Conservation (phyloP, 2,888 invertebrate species). For the Subacronicta megacephala region DNA sequence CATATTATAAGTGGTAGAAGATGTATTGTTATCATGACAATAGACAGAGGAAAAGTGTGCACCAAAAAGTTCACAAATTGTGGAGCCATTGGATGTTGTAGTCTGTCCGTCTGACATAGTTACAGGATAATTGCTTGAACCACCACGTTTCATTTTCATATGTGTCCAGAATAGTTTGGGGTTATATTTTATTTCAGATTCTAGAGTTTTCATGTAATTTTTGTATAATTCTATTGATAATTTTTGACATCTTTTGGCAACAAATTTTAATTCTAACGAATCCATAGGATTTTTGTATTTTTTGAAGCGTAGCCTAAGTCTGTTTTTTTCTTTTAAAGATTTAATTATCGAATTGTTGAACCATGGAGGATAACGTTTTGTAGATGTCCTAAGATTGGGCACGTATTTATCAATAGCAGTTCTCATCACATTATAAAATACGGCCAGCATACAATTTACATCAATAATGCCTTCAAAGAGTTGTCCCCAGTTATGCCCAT, state of each 20-base stretch:
- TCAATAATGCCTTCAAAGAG: conserved; percentile 1
- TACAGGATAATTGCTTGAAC: conserved; percentile 3
- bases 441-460: background rate
- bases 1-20: too few species aligned
- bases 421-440: conserved; percentile 7
- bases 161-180: conserved; percentile 10
- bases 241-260: background rate
- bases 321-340: conserved; percentile 11
- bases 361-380: background rate
- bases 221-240: conserved; percentile 4
- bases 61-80: conserved; percentile 8
- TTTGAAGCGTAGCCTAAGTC: too few species aligned
- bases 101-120: conserved; percentile 12
- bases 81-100: conserved; percentile 1
- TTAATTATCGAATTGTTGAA: background rate
- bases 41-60: conserved; percentile 11
- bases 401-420: conserved; percentile 9
- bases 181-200: conserved; percentile 2
- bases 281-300: conserved; percentile 12
- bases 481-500: conserved; percentile 8
- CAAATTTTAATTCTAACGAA: background rate
- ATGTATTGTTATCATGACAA: too few species aligned
- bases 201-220: conserved; percentile 1
- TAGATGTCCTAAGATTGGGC: background rate
- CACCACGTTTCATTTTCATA: conserved; percentile 9